These are phyloP conservation scores for Crocuta crocuta DNA, from an alignment of 2,113 vertebrate species.

Conservation along the genomic window DNA sequence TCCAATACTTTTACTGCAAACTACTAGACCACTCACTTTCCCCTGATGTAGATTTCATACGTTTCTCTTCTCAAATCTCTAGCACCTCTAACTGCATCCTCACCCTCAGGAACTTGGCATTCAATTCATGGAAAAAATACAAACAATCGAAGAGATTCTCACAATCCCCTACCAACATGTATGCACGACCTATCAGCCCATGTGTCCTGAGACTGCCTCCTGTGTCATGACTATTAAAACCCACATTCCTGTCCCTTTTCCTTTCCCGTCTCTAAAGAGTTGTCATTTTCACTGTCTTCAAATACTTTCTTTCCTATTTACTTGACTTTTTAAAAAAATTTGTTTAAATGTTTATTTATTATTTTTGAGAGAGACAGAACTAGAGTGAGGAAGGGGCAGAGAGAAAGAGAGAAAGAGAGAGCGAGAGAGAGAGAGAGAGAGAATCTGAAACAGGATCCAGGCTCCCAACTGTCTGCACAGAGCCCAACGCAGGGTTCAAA, in stretches of 20 bases:
- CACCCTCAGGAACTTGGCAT: background rate
- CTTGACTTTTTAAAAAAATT: background rate
- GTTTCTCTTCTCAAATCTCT: background rate
- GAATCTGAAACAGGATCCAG: too few relatives aligned
- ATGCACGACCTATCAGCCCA: rapidly evolving
- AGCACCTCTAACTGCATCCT: rapidly evolving
- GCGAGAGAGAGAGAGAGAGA: too few relatives aligned
- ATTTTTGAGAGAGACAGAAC: too few relatives aligned
- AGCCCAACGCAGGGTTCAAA: too few relatives aligned
- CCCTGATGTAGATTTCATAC: background rate
- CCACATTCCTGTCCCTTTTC: background rate
- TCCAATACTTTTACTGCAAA: background rate
- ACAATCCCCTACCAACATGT: background rate
- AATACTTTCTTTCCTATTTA: background rate
- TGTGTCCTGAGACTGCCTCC: background rate
- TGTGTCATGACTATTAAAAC: background rate
- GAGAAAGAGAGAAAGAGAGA: too few relatives aligned
- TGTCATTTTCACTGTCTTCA: background rate
- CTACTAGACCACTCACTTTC: background rate
- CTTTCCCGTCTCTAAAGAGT: background rate
- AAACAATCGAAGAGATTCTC: background rate
- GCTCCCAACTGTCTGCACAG: too few relatives aligned
- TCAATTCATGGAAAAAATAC: background rate
- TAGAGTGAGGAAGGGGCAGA: too few relatives aligned
- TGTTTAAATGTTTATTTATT: too few relatives aligned